Evolutionary conservation across 2,888 invertebrate genomes (phyloP).

Genomic region (Dryobota labecula): DNA sequence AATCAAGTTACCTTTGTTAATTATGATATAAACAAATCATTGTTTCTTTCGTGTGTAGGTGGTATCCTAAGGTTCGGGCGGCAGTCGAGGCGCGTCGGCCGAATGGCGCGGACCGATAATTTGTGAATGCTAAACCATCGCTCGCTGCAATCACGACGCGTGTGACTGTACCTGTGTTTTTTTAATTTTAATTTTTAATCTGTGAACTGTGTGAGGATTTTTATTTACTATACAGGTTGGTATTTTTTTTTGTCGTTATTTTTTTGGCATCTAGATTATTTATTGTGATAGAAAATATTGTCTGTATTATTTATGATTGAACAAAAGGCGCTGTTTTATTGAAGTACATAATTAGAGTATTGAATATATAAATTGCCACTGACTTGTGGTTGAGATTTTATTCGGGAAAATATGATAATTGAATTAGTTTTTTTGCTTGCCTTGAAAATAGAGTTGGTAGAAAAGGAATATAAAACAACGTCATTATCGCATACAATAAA

Average conservation of each 20-base stretch:
- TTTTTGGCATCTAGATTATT: conserved; percentile 18
- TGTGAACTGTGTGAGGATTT: conserved; percentile 85
- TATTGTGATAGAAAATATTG: conserved; percentile 35
- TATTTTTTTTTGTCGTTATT: conserved; percentile 57
- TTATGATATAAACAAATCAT: conserved; percentile 68
- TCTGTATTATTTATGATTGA: conserved; percentile 15
- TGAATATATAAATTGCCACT: conserved; percentile 19
- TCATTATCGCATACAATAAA: background rate
- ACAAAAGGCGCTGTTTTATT: conserved; percentile 41
- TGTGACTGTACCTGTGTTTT: conserved; percentile 80
- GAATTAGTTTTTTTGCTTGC: background rate
- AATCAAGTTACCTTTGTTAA: conserved; percentile 62
- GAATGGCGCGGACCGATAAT: conserved; percentile 78
- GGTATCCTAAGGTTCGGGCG: conserved; percentile 35
- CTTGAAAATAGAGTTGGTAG: conserved; percentile 2
- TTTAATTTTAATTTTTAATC: conserved; percentile 75
- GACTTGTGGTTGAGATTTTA: conserved; percentile 7
- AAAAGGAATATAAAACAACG: background rate
- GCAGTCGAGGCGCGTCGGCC: conserved; percentile 81
- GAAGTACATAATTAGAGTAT: conserved; percentile 28
- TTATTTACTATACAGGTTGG: conserved; percentile 76
- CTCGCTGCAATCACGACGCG: conserved; percentile 74
- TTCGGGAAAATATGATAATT: background rate
- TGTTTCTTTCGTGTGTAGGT: conserved; percentile 58
- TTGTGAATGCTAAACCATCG: conserved; percentile 48